phyloP scores from a whole-genome alignment of 2,113 vertebrate genomes.

The Scomber colias region DNA sequence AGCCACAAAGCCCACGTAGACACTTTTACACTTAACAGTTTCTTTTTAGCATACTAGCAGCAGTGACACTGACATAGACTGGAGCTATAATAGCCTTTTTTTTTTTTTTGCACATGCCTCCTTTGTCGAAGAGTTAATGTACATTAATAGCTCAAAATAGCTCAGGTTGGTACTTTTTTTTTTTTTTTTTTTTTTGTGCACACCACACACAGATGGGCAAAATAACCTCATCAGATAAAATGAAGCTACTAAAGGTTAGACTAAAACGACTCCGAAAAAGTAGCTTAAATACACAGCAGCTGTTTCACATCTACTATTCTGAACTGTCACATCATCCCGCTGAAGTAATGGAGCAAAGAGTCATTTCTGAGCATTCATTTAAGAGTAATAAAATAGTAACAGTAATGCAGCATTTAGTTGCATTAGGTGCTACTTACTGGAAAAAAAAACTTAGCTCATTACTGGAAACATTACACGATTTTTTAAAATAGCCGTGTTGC shows the following conservation, averaged over 20 bases:
- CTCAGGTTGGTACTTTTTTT: too few species aligned
- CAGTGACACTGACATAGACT: background rate
- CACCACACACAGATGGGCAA: background rate
- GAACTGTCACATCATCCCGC: too few species aligned
- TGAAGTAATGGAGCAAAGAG: too few species aligned
- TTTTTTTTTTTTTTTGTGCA: too few species aligned
- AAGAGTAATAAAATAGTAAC: too few species aligned
- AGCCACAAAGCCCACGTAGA: slow-evolving; percentile 16
- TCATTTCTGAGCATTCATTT: too few species aligned
- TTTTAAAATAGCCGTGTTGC: too few species aligned
- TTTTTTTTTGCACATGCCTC: background rate
- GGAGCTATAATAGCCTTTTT: background rate
- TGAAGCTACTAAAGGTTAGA: background rate
- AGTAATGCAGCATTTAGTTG: too few species aligned
- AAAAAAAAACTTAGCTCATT: too few species aligned
- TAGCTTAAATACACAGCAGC: background rate
- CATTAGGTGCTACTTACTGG: too few species aligned
- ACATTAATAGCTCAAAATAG: background rate
- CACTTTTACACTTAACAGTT: slow-evolving; percentile 5
- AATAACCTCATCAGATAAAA: background rate
- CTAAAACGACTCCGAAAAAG: background rate
- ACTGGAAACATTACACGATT: too few species aligned
- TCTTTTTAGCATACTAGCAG: slow-evolving; percentile 2
- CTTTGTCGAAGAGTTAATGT: background rate
- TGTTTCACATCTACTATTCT: background rate